Conservation (phyloP, 1,140 invertebrate species). For the Sminthurides bifidus region DNA sequence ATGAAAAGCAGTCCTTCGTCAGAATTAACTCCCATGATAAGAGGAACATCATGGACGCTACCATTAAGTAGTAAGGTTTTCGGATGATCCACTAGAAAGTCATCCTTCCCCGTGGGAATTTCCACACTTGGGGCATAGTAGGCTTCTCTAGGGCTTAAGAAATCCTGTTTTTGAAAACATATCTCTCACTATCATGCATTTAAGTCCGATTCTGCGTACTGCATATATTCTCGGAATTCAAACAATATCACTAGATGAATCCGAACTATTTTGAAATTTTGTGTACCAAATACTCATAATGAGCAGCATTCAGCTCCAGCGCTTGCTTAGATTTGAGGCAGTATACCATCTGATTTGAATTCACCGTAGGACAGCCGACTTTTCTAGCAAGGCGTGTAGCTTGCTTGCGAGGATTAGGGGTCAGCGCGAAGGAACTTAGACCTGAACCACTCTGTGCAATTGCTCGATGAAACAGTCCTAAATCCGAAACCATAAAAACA, state of each 20-base stretch:
- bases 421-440: constrained; percentile 61
- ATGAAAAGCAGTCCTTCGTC: constrained; percentile 20
- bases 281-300: constrained; percentile 7
- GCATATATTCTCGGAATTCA: no score
- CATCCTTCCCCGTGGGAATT: constrained; percentile 10
- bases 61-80: constrained; percentile 7
- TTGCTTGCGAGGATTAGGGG: constrained; percentile 47
- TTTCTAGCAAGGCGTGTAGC: constrained; percentile 46
- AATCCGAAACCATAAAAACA: background rate
- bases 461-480: constrained; percentile 21
- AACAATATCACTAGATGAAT: no score
- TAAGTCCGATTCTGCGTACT: no score
- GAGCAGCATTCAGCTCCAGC: background rate
- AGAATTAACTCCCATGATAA: constrained; percentile 14
- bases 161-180: constrained; percentile 6
- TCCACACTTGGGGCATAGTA: constrained; percentile 19
- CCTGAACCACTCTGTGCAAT: constrained; percentile 41
- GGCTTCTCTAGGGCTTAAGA: constrained; percentile 9
- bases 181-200: no score
- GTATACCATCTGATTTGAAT: constrained; percentile 40
- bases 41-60: constrained; percentile 7
- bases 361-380: constrained; percentile 44
- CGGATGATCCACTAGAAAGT: constrained; percentile 19
- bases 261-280: background rate
- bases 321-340: constrained; percentile 34